Percentiles rank a stretch among this genome's conserved stretches.
Conservation (phyloP, 2,888 invertebrate species). For the Clivina fossor region DNA sequence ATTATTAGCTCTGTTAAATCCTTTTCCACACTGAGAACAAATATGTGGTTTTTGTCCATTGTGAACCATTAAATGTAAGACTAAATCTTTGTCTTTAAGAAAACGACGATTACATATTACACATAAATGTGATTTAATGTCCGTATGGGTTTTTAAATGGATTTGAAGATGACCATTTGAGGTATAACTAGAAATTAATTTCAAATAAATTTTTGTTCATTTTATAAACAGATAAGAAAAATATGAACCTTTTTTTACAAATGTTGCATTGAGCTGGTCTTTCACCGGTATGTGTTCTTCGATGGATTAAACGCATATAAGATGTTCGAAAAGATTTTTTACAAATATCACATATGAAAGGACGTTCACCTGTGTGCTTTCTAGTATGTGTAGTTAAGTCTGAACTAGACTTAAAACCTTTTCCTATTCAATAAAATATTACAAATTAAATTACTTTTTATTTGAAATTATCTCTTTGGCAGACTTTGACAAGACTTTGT, state of each 20-base stretch:
- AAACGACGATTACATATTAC: conserved; percentile 14
- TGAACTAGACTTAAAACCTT: conserved; percentile 32
- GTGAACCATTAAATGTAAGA: conserved; percentile 17
- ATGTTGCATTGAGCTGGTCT: conserved; percentile 16
- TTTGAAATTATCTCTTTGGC: no score
- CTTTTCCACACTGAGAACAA: conserved; percentile 26
- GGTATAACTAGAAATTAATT: conserved; percentile 15
- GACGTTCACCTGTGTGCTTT: conserved; percentile 42
- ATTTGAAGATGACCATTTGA: conserved; percentile 21
- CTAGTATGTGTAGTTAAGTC: conserved; percentile 42
- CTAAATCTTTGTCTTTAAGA: conserved; percentile 14
- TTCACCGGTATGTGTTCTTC: conserved; percentile 22
- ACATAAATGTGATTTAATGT: conserved; percentile 20
- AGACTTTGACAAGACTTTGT: no score
- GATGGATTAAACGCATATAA: conserved; percentile 13
- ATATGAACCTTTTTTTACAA: conserved; percentile 25
- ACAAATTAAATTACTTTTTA: no score
- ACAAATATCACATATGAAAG: conserved; percentile 38
- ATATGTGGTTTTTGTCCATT: conserved; percentile 18
- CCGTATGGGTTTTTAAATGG: conserved; percentile 15
- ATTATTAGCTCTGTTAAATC: conserved; percentile 23
- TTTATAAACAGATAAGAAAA: background rate
- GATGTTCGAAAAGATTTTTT: conserved; percentile 17
- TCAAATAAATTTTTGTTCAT: background rate
- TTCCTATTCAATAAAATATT: conserved; percentile 13